Evolutionary conservation across 2,797 vertebrate species (phyloP), one percentile per base, ranked within the genome.

Genomic region (Oryzias sinensis): DNA sequence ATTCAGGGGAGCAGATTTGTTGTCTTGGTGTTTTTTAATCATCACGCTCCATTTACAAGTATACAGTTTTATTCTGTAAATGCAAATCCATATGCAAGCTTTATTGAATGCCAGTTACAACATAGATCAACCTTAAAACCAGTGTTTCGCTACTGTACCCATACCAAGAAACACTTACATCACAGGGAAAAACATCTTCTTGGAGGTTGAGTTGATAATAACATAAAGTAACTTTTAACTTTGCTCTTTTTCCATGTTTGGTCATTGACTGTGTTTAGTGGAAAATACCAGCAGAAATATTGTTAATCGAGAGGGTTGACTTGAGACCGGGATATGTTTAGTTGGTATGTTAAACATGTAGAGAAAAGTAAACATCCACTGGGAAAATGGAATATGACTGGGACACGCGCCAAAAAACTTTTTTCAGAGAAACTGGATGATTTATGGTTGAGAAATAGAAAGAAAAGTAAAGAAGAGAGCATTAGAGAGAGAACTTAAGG

Each of bases 381-480:
- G 59, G 72, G 72, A 59, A 76, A 71, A 65, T 50, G 59, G 70
- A 77, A 6, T 40, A 46, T 49, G 49, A 54, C 70, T 87, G 87
- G 87, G 88, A 88, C 78, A 79, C 48, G 50, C 15, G 82, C 83
- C 86, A 82, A 61, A 70, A 80, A 90, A 81, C 81, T 83, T 87
- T 81, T 90, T 89, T 37, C 9, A 87, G 82, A 85, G 74, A 70
- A 68, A 65, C 43, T 41, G 51, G 37, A 62, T 81, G 82, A 86
- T 90, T 84, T 84, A 87, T 76, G 48, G 17, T 33, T 41, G 53
- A 56, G 62, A 74, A 74, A 61, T 40, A 17, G 62, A 56, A 25
- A 61, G 46, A 68, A 62, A 65, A 68, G 61, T 65, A 58, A 60
- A 14, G 37, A 46, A 56, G 43, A 69, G 50, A 53, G 66, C 49